Percentiles rank a stretch among this genome's conserved stretches.
Evolutionary conservation across 2,797 vertebrate species (phyloP).

Genomic region (Smutsia gigantea): DNA sequence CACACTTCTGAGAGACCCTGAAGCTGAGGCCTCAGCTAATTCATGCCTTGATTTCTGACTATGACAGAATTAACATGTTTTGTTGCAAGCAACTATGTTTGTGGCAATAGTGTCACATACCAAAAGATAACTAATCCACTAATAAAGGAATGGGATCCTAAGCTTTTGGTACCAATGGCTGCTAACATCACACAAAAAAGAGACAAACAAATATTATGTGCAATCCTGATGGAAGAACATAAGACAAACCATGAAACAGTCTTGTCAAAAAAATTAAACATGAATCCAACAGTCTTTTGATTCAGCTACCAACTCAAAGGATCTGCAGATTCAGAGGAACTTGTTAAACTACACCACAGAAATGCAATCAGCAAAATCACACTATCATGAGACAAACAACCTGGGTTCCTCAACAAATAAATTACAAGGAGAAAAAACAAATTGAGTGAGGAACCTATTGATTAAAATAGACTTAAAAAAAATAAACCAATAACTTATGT

Average conservation of each 20-base stretch:
- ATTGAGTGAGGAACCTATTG: background rate
- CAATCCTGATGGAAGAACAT: background rate
- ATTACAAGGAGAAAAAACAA: background rate
- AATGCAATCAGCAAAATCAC: background rate
- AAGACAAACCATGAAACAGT: background rate
- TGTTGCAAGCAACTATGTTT: background rate
- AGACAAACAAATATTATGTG: background rate
- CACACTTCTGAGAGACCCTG: background rate
- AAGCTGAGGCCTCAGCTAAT: background rate
- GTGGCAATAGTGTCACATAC: background rate
- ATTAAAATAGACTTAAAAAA: background rate
- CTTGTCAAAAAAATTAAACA: conserved; percentile 13
- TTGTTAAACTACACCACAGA: background rate
- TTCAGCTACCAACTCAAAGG: background rate
- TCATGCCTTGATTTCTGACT: background rate
- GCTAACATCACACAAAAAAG: background rate
- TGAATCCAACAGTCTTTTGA: background rate
- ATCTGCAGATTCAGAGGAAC: background rate
- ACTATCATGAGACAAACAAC: background rate
- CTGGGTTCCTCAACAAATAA: background rate
- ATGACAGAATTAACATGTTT: background rate
- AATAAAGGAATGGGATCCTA: background rate
- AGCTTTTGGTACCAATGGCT: background rate
- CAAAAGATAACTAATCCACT: background rate
- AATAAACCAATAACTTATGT: background rate